phyloP scores from a whole-genome alignment of 1,140 invertebrate species.

The Teleogryllus occipitalis region DNA sequence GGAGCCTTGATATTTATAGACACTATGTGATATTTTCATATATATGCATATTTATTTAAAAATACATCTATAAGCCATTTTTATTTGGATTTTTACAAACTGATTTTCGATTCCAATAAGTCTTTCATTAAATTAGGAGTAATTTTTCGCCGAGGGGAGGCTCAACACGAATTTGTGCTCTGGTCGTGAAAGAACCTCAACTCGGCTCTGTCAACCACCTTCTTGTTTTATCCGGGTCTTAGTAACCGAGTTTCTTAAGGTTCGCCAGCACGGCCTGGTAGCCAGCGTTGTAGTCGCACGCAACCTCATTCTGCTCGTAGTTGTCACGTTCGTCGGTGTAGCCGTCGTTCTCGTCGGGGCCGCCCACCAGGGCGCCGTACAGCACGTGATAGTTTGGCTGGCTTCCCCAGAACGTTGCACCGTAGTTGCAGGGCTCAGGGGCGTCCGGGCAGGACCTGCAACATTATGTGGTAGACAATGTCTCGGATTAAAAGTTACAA shows the following conservation, averaged over 20 bases:
- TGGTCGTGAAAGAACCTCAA: no score
- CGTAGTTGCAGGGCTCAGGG: slow-evolving; percentile 28
- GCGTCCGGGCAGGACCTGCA: slow-evolving; percentile 29
- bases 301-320: slow-evolving; percentile 35
- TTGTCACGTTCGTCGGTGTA: slow-evolving; percentile 33
- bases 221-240: not conserved
- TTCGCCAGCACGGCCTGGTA: slow-evolving; percentile 14
- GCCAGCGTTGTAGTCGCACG: slow-evolving; percentile 26
- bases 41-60: no score
- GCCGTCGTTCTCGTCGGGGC: slow-evolving; percentile 32
- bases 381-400: slow-evolving; percentile 34
- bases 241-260: not conserved
- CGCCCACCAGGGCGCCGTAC: slow-evolving; percentile 38
- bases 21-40: no score
- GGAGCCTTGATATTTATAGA: no score
- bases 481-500: not conserved
- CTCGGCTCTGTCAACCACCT: no score
- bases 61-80: no score
- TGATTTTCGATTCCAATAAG: no score
- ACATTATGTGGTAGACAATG: not conserved
- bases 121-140: no score
- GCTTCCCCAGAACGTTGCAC: slow-evolving; percentile 17
- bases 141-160: no score
- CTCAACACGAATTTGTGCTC: no score
- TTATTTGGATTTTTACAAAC: no score